A percentile compares a stretch with the other conserved stretches of the same genome.
Conservation (phyloP, 1,140 invertebrate species). For the Conus ventricosus region DNA sequence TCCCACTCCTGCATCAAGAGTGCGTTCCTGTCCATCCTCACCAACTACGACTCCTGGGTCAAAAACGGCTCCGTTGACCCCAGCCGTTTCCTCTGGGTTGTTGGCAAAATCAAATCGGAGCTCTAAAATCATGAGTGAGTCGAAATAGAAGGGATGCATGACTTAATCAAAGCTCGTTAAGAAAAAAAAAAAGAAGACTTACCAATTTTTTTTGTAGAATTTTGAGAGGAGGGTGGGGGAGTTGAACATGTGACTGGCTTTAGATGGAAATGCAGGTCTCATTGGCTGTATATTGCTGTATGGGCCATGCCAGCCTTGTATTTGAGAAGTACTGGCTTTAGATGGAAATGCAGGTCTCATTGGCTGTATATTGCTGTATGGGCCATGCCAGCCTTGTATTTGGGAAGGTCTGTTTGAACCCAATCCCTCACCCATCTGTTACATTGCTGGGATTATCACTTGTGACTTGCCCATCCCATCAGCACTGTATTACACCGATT, state of each 20-base stretch:
- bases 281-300: neutral
- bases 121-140: neutral
- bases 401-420: no score
- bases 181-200: neutral
- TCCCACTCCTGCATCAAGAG: slow-evolving; percentile 62
- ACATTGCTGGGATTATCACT: no score
- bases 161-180: neutral
- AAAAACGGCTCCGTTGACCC: neutral
- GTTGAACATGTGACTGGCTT: neutral
- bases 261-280: neutral
- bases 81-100: neutral
- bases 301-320: no score
- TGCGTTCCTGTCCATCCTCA: slow-evolving; percentile 63
- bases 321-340: no score
- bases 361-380: no score
- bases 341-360: no score
- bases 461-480: no score
- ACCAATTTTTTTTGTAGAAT: neutral
- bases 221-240: neutral
- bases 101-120: neutral
- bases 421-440: no score
- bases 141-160: neutral
- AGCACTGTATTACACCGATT: no score
- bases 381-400: no score
- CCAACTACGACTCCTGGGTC: slow-evolving; percentile 35